These are phyloP conservation scores for Podarcis siculus DNA, from an alignment of 2,797 vertebrate genomes.

Conservation along the genomic window DNA sequence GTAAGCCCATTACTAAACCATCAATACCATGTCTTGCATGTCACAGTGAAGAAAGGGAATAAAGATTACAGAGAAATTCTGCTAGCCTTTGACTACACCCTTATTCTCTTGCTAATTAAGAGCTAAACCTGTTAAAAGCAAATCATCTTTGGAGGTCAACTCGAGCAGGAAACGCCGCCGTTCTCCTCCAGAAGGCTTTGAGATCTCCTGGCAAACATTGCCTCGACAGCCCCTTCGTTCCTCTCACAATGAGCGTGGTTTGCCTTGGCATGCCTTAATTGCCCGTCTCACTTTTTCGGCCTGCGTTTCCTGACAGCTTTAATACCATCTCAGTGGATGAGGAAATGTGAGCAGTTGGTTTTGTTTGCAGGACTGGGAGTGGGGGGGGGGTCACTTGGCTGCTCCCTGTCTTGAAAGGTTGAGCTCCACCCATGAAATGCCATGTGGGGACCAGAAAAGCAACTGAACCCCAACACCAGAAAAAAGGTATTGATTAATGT, in stretches of 20 bases:
- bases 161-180: background rate
- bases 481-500: background rate
- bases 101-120: background rate
- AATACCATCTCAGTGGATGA: background rate
- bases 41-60: background rate
- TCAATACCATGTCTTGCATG: no score
- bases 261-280: background rate
- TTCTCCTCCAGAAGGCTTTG: background rate
- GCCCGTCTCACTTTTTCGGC: background rate
- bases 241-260: background rate
- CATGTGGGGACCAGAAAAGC: background rate
- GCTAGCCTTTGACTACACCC: no score
- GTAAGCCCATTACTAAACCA: background rate
- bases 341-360: no score
- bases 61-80: background rate
- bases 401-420: no score
- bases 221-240: background rate
- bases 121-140: background rate
- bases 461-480: no score
- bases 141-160: background rate
- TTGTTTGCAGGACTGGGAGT: no score
- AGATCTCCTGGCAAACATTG: background rate
- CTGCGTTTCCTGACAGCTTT: background rate
- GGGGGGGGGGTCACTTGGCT: no score
- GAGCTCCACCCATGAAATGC: background rate